Base-by-base conservation (phyloP, 2,797 vertebrate species). In the Neoniphon sammara region DNA sequence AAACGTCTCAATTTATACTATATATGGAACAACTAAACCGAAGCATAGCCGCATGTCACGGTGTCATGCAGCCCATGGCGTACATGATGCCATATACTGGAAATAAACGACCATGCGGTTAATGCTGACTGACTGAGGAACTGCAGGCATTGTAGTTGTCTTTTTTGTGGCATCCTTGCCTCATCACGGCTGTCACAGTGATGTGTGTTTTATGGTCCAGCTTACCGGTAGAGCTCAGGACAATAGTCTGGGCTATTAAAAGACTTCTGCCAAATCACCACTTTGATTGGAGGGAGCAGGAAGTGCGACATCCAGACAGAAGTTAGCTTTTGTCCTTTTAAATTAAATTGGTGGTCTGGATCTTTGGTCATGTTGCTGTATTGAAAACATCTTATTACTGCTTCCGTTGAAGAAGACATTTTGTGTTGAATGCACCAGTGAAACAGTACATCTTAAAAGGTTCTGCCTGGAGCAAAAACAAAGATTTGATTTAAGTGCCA, bases 1-100 rank as follows among this genome's bases (percentile, higher is more conserved):
- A 85, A 85, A 85, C 67, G 87, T 87, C 79, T 82, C 73, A 42
- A 66, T 82, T 84, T 78, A 75, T 72, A 83, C 81, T 71, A 78
- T 77, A 73, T 75, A 77, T 42, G 73, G 63, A 81, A 70, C 74
- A 82, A 77, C 70, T 78, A 70, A 81, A 73, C 74, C 77, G 55
- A 84, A 84, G 73, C 54, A 31, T 72, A 68, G 76, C 67, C 34
- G 77, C 63, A 15, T 81, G 77, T 23, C 68, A 66, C 66, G 68
- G 42, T 75, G 55, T 78, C 74, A 58, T 52, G 62, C 52, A 39
- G 66, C 75, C 62, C 5, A 34, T 34, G 52, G 70, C 1, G 21
- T 62, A 58, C 69, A 74, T 50, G 49, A 8, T 65, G 47, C 63
- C 68, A 52, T 17, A 25, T 15, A 27, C 10, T 27, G 23, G 3